phyloP scores from a whole-genome alignment of 2,113 vertebrate species.

The Balaenoptera acutorostrata region DNA sequence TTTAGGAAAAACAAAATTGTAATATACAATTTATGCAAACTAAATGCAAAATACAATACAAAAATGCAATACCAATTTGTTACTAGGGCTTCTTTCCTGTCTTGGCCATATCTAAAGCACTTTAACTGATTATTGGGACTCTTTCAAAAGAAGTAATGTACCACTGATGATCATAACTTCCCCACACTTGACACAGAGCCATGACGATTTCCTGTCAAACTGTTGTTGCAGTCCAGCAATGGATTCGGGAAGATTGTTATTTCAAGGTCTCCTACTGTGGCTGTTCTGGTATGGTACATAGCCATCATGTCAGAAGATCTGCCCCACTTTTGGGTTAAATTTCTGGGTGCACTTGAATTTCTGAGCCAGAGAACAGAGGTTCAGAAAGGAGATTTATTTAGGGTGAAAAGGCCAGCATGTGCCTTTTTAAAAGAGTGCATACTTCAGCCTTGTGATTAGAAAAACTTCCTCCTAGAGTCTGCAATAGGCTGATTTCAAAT shows the following conservation, averaged over 20 bases:
- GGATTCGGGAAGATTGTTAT: neutral
- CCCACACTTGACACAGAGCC: neutral
- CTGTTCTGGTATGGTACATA: neutral
- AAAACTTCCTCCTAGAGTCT: neutral
- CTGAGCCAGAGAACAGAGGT: neutral
- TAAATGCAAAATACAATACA: slow-evolving; percentile 54
- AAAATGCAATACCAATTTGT: slow-evolving; percentile 18
- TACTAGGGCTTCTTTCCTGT: neutral
- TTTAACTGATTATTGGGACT: neutral
- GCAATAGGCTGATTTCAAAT: neutral
- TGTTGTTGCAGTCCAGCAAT: neutral
- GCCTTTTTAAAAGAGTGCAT: neutral
- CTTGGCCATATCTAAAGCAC: neutral
- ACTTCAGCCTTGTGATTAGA: neutral
- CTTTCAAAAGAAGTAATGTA: neutral
- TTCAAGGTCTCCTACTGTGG: neutral
- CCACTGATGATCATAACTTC: neutral
- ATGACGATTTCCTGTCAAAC: neutral
- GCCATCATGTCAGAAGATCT: neutral
- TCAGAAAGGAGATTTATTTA: neutral
- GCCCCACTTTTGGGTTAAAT: neutral
- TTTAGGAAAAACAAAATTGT: slow-evolving; percentile 2
- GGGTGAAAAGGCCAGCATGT: neutral
- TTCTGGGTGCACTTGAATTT: neutral
- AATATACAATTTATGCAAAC: slow-evolving; percentile 33